Conservation (phyloP, 2,888 invertebrate genomes). For the Copidosoma aretas region DNA sequence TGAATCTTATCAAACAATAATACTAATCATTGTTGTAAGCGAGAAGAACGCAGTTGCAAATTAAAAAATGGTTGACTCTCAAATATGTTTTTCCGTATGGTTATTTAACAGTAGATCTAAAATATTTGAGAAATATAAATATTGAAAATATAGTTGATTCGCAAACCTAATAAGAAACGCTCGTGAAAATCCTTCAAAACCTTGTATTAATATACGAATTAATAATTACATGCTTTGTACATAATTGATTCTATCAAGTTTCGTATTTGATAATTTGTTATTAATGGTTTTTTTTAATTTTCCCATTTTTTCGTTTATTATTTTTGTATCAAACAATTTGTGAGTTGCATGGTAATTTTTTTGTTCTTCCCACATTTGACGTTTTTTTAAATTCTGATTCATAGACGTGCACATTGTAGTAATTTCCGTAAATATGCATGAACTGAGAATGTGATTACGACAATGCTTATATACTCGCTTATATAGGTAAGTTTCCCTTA, state of each 20-base stretch:
- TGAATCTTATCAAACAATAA: too few relatives aligned
- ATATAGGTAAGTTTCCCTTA: too few relatives aligned
- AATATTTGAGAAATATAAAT: too few relatives aligned
- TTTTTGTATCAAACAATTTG: background rate
- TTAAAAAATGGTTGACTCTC: too few relatives aligned
- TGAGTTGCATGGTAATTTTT: constrained; percentile 20
- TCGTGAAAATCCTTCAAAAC: constrained; percentile 30
- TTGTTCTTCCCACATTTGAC: constrained; percentile 11
- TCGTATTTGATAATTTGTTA: constrained; percentile 25
- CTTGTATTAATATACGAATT: constrained; percentile 35
- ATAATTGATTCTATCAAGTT: constrained; percentile 50
- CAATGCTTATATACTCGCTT: too few relatives aligned
- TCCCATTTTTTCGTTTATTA: constrained; percentile 3
- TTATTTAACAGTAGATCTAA: too few relatives aligned
- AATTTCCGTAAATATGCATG: too few relatives aligned
- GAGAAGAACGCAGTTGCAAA: too few relatives aligned
- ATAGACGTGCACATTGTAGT: constrained; percentile 14
- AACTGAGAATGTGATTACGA: too few relatives aligned
- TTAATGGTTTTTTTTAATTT: background rate
- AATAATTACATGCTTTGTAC: constrained; percentile 48
- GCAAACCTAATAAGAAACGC: constrained; percentile 18
- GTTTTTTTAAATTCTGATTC: background rate
- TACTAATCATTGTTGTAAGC: too few relatives aligned
- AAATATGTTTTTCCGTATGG: too few relatives aligned
- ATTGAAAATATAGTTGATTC: too few relatives aligned